Percentiles rank a stretch among this genome's conserved stretches.
Conservation (phyloP, 2,797 vertebrate species). For the Siniperca undulata region DNA sequence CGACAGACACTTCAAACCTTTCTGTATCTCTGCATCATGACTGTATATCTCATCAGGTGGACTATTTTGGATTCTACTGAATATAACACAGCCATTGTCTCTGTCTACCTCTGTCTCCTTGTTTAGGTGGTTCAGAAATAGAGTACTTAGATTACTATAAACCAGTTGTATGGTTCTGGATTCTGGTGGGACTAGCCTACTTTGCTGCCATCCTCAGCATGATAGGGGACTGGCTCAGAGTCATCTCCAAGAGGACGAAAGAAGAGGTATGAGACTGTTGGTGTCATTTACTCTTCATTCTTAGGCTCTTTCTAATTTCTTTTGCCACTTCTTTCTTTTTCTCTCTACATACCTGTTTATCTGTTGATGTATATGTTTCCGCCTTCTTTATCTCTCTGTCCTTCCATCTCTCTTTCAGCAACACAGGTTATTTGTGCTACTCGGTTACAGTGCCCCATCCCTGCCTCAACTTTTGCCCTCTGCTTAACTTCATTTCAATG, state of each 20-base stretch:
- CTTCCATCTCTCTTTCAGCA: not conserved
- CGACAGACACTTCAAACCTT: not conserved
- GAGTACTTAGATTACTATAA: slow-evolving; percentile 97
- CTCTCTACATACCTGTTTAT: not conserved
- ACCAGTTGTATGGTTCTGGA: slow-evolving; percentile 98
- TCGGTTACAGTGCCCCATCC: slow-evolving; percentile 18
- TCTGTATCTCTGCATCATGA: not conserved
- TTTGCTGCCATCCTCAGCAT: slow-evolving; percentile 98
- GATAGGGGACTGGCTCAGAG: slow-evolving; percentile 97
- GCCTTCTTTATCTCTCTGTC: not conserved
- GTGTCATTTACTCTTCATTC: slow-evolving; percentile 15
- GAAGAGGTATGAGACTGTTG: slow-evolving; percentile 89
- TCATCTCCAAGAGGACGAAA: slow-evolving; percentile 96
- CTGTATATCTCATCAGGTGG: not conserved
- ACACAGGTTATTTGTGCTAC: slow-evolving; percentile 2
- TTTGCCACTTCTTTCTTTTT: not conserved
- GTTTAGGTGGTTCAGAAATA: slow-evolving; percentile 92
- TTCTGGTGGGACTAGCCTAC: slow-evolving; percentile 96
- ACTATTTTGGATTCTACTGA: not conserved
- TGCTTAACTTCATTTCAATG: slow-evolving; percentile 67
- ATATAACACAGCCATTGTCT: not conserved
- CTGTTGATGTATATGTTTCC: not conserved
- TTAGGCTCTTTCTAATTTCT: not conserved
- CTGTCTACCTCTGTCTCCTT: slow-evolving; percentile 27
- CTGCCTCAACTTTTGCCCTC: slow-evolving; percentile 64